Evolutionary conservation across 2,113 vertebrate genomes (phyloP).

Genomic region (Aviceda subcristata): DNA sequence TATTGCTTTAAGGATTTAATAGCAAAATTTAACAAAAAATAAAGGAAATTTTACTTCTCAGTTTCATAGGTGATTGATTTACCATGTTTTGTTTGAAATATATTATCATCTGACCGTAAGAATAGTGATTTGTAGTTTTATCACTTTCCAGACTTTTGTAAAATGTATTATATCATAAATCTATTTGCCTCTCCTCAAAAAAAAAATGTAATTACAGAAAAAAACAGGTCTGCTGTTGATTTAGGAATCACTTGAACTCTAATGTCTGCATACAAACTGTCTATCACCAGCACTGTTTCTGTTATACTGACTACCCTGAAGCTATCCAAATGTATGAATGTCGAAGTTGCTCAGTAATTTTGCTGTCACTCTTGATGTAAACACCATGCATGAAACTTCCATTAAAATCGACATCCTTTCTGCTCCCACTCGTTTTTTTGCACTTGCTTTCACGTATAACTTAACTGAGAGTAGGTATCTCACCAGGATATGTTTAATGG

Average conservation of each 20-base stretch:
- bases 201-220: background rate
- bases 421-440: background rate
- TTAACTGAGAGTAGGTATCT: background rate
- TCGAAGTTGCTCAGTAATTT: background rate
- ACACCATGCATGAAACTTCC: background rate
- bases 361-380: constrained; percentile 10
- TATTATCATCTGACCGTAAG: background rate
- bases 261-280: background rate
- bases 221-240: background rate
- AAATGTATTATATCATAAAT: background rate
- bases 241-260: background rate
- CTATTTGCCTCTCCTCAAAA: background rate
- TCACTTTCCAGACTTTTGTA: background rate
- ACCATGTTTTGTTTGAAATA: background rate
- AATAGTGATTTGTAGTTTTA: background rate
- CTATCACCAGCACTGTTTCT: background rate
- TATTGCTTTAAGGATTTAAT: background rate
- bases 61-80: background rate
- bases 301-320: constrained; percentile 1
- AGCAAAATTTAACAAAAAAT: background rate
- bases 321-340: background rate
- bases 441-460: background rate
- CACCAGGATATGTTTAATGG: background rate
- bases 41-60: background rate
- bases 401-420: background rate